Percentiles rank a stretch among this genome's conserved stretches.
Evolutionary conservation across 2,113 vertebrate species (phyloP).

Genomic region (Athene noctua): DNA sequence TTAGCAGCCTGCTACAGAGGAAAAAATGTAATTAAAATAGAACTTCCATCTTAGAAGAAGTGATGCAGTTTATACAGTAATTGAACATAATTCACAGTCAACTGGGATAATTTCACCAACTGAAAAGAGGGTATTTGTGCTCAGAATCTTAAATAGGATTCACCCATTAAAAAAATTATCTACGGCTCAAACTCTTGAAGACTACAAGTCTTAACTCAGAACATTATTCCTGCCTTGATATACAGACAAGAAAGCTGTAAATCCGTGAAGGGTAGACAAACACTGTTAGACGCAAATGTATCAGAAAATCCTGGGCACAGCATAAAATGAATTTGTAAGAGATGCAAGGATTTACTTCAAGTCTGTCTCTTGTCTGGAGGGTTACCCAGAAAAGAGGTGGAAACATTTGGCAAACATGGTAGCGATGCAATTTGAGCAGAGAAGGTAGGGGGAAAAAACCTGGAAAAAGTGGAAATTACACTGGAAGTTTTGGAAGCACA

Average conservation of each 20-base stretch:
- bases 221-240: not conserved
- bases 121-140: not conserved
- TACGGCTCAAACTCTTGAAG: not conserved
- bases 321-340: not conserved
- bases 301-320: not conserved
- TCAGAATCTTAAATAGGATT: constrained; percentile 9
- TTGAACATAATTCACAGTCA: not conserved
- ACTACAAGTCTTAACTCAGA: not conserved
- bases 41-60: not conserved
- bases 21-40: not conserved
- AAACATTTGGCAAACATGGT: not conserved
- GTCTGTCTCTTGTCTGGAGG: not conserved
- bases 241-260: not conserved
- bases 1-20: not conserved
- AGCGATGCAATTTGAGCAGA: not conserved
- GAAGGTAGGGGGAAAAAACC: rapidly evolving
- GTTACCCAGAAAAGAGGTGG: not conserved
- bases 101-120: not conserved
- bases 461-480: not conserved
- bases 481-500: not conserved
- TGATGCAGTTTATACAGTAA: not conserved
- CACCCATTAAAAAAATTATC: not conserved
- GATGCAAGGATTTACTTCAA: not conserved
- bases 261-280: not conserved
- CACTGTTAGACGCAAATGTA: not conserved